phyloP scores from a whole-genome alignment of 2,888 invertebrate species.

The Theretra japonica region DNA sequence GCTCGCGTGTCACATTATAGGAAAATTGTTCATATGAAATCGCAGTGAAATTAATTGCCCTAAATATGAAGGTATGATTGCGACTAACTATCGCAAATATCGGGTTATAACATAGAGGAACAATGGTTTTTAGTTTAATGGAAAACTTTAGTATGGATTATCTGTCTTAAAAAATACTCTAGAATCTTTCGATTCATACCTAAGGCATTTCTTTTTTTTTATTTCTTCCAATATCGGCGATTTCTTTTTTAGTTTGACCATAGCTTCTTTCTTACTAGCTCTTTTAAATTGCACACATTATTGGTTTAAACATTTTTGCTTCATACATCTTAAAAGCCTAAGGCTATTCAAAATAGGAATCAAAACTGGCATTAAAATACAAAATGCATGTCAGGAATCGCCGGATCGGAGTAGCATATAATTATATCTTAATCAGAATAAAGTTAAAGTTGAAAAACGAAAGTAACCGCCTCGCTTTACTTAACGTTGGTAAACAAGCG shows the following conservation, averaged over 20 bases:
- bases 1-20: background rate
- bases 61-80: too few species aligned
- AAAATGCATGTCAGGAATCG: background rate
- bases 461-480: slow-evolving; percentile 41
- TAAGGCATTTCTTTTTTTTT: too few species aligned
- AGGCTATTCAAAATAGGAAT: background rate
- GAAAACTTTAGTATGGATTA: too few species aligned
- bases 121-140: too few species aligned
- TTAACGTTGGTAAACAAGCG: slow-evolving; percentile 55
- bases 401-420: background rate
- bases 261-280: background rate
- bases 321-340: background rate
- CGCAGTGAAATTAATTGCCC: background rate
- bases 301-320: background rate
- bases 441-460: slow-evolving; percentile 34
- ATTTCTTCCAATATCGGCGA: too few species aligned
- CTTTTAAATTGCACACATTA: background rate
- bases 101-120: too few species aligned
- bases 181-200: too few species aligned
- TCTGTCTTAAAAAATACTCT: too few species aligned
- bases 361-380: background rate
- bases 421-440: slow-evolving; percentile 22
- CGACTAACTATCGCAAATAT: too few species aligned
- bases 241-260: background rate
- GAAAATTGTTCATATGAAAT: background rate